A percentile compares a stretch with the other conserved stretches of the same genome.
Evolutionary conservation across 2,797 vertebrate species (phyloP).

Genomic region (Microhierax caerulescens): DNA sequence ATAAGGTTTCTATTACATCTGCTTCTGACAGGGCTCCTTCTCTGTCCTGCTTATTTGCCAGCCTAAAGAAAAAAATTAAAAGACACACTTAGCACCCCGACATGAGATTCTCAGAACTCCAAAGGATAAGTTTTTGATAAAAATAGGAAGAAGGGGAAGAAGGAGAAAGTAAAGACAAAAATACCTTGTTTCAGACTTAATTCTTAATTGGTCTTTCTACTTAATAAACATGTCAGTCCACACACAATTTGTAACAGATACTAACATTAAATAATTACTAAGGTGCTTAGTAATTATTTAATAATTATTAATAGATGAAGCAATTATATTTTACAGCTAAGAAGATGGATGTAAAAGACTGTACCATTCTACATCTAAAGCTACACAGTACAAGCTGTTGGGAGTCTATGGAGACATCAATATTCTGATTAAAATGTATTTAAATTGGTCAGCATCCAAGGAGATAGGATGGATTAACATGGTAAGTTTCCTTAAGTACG

Average conservation of each 20-base stretch:
- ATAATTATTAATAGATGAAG: background rate
- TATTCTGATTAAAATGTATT: background rate
- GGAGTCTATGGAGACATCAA: background rate
- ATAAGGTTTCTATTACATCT: slow-evolving; percentile 91
- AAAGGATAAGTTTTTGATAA: background rate
- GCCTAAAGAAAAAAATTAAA: slow-evolving; percentile 68
- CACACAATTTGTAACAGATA: background rate
- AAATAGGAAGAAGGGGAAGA: background rate
- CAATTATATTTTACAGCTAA: background rate
- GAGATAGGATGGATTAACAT: background rate
- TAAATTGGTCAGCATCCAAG: background rate
- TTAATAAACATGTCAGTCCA: background rate
- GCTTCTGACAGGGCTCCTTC: slow-evolving; percentile 92
- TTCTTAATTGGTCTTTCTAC: background rate
- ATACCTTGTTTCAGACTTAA: background rate
- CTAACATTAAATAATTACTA: background rate
- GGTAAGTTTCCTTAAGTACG: background rate
- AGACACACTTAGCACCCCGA: background rate
- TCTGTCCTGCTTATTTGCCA: slow-evolving; percentile 94
- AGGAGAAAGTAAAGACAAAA: background rate
- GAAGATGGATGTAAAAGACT: background rate
- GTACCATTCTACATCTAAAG: background rate
- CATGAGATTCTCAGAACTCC: background rate
- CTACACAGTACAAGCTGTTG: background rate
- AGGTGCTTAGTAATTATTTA: background rate